Percentiles rank a stretch among this genome's conserved stretches.
Conservation (phyloP, 2,797 vertebrate species). For the Lagorchestes hirsutus region DNA sequence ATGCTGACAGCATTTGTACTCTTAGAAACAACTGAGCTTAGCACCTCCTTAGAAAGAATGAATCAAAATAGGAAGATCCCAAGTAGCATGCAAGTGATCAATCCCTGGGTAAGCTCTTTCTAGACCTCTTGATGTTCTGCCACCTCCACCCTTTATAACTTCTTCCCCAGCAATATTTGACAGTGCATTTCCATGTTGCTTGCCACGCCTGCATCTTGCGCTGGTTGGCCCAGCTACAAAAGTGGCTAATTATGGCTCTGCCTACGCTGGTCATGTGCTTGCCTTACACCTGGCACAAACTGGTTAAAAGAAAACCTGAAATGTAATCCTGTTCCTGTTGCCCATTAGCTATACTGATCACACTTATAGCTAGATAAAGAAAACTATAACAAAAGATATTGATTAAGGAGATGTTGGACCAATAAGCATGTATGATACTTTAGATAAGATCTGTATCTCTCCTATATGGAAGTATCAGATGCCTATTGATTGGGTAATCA, state of each 20-base stretch:
- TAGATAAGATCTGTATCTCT: constrained; percentile 74
- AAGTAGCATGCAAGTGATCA: neutral
- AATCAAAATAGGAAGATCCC: neutral
- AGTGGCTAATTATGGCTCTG: constrained; percentile 21
- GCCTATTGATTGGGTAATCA: constrained; percentile 75
- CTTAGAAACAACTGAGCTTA: neutral
- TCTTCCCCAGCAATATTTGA: neutral
- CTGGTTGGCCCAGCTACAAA: constrained; percentile 6
- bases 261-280: neutral
- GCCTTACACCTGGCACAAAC: constrained; percentile 27
- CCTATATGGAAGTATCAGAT: constrained; percentile 40
- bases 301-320: constrained; percentile 74
- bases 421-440: constrained; percentile 81
- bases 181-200: neutral
- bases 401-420: constrained; percentile 81
- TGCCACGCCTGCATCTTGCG: neutral
- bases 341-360: constrained; percentile 82
- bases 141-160: neutral
- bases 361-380: constrained; percentile 82
- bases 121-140: neutral
- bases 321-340: constrained; percentile 74
- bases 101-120: neutral
- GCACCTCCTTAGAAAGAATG: neutral
- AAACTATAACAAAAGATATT: constrained; percentile 84
- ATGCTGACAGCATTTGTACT: neutral